Evolutionary conservation across 2,888 invertebrate genomes (phyloP), one percentile per base, ranked within the genome.

Genomic region (Acrobasis consociella): DNA sequence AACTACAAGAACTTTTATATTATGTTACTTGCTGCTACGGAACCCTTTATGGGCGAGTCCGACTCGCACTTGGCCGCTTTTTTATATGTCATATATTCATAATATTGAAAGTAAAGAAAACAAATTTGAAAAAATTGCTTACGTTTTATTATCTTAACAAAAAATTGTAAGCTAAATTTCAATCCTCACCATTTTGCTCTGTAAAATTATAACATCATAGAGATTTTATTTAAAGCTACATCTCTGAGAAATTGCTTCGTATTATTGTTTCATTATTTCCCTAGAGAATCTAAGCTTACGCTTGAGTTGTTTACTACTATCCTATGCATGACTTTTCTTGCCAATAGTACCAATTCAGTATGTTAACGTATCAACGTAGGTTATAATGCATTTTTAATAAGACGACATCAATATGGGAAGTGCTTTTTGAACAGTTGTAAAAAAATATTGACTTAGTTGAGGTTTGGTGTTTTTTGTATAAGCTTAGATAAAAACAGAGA

Each of bases 221-320:
- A 58, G 17, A 49, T 59, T 59, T 50, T n/a, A 50, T 60, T 50
- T 60, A 52, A 60, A 38, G 51, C 38, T 60, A 60, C 42, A 22
- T 22, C 49, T 15, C 31, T 55, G 53, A 49, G 49, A 55, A 55
- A 62, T 64, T 66, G 62, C 60, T 64, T 65, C 60, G 64, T 67
- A 67, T 69, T 66, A 67, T 66, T 69, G 67, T 67, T 68, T 63
- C 59, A 75, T 76, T 75, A 76, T 77, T 76, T 77, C 75, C 77
- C 76, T 17, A 17, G 76, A 75, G 77, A 69, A 68, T 62, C 63
- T 65, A 65, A 69, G 69, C 67, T 69, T 69, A 72, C 73, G 71
- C 63, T 31, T 66, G 60, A 55, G 66, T 72, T 72, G 66, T 68
- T 67, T 66, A 69, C 69, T 68, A 69, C 70, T 73, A 72, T 70